Base-by-base conservation (phyloP, 35 echinoderm and acorn worm genomes). In the Diadema setosum region DNA sequence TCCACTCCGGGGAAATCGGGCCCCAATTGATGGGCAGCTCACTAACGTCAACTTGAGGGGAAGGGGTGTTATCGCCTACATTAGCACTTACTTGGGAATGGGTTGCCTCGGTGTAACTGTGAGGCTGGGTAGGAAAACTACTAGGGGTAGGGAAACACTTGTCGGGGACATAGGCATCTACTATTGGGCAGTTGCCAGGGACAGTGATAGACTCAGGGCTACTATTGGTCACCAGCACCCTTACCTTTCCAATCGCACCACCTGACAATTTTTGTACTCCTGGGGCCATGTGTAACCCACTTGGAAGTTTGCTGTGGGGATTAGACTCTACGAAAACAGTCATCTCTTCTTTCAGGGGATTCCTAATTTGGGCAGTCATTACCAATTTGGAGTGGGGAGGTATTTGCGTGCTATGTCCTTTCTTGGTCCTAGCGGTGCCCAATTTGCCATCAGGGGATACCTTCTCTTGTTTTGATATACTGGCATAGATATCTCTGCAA, bases 401-500 rank as follows among this genome's bases (percentile, higher is more conserved):
- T 58, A 82, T 30, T 12, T 21, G 37, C 14, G 89, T 5, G 24
- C 20, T 15, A 31, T 26, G 0, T 80, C 67, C 65, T 46, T 21
- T 75, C n/a, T 74, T 25, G 25, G 55, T 64, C 24, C 87, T 89
- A 23, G 81, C 82, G n/a, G 69, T 34, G 4, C 92, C 92, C 16
- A 94, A 27, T 25, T 48, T 35, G 16, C 87, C 87, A 50, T 86
- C 21, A 16, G 29, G 12, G 23, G 50, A 43, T 14, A 89, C 5
- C 65, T 75, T 85, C n/a, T 85, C 26, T 8, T 25, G 20, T 16
- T 80, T 56, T 15, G 83, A 82, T 15, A 86, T 49, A 11, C 49
- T 14, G 18, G 37, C 59, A 80, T 94, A 94, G 4, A 90, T 80
- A 18, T 15, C 55, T 16, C 39, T 49, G 80, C 85, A 88, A n/a